phyloP scores from a whole-genome alignment of 2,888 invertebrate genomes.

The Lasioglossum figueresi region DNA sequence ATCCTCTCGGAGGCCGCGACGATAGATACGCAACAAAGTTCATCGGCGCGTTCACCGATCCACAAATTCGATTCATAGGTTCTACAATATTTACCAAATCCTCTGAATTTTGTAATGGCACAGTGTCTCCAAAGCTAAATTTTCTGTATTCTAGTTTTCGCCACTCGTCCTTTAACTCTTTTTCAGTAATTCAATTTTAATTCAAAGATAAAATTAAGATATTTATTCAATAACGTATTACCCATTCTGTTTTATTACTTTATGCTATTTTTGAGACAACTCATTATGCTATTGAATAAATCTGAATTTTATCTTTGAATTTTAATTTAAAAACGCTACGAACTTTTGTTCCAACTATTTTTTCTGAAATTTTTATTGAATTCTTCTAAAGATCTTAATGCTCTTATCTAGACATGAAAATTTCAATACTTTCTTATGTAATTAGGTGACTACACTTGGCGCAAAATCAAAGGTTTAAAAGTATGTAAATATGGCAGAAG shows the following conservation, averaged over 20 bases:
- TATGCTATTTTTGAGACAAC: too few relatives aligned
- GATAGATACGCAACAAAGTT: not conserved
- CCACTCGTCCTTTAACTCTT: not conserved
- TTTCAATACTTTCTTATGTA: not conserved
- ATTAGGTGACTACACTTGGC: conserved; percentile 32
- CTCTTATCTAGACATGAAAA: not conserved
- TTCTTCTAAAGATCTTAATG: not conserved
- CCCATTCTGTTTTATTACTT: too few relatives aligned
- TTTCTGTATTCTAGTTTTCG: not conserved
- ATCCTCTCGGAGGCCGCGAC: not conserved
- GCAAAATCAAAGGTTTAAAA: conserved; percentile 24
- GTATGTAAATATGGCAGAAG: conserved; percentile 75
- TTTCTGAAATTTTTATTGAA: not conserved
- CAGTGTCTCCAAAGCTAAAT: not conserved
- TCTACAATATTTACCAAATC: not conserved
- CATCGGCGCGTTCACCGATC: not conserved
- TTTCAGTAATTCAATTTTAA: not conserved
- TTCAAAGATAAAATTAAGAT: not conserved
- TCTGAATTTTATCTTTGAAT: too few relatives aligned
- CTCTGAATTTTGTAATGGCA: too few relatives aligned
- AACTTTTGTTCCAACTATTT: not conserved
- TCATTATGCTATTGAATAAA: too few relatives aligned
- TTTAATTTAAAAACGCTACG: too few relatives aligned
- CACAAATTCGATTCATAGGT: too few relatives aligned
- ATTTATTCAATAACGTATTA: not conserved